Conservation (phyloP, 2,797 vertebrate species). For the Anguilla obscura region DNA sequence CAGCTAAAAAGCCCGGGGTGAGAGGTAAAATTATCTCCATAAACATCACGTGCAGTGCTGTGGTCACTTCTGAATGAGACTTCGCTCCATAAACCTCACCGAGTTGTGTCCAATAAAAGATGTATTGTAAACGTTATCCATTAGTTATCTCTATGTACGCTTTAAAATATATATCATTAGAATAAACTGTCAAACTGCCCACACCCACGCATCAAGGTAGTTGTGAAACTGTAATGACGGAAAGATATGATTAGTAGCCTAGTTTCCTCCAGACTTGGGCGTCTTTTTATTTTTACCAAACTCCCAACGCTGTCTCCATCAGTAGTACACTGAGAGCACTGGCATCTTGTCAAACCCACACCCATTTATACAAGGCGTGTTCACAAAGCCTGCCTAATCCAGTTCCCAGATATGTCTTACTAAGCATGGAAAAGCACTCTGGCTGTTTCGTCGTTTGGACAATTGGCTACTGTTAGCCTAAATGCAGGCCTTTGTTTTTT, state of each 20-base stretch:
- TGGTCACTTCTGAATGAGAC: background rate
- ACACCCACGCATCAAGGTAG: slow-evolving; percentile 11
- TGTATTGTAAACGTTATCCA: slow-evolving; percentile 3
- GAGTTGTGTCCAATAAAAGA: background rate
- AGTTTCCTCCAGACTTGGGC: slow-evolving; percentile 27
- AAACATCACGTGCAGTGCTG: slow-evolving; percentile 1
- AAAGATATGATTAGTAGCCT: background rate
- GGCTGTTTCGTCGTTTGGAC: background rate
- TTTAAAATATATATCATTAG: background rate
- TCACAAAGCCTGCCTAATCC: slow-evolving; percentile 10
- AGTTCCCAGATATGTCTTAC: slow-evolving; percentile 27
- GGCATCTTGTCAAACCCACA: slow-evolving; percentile 16
- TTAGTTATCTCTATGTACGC: background rate
- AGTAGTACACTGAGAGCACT: background rate
- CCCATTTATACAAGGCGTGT: slow-evolving; percentile 20
- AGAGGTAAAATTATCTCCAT: slow-evolving; percentile 4
- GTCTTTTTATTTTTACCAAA: slow-evolving; percentile 2
- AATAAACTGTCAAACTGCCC: background rate
- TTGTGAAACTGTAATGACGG: slow-evolving; percentile 4
- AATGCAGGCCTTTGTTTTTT: slow-evolving; percentile 11
- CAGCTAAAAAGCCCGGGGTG: background rate
- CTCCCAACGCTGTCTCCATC: slow-evolving; percentile 1
- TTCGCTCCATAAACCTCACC: background rate
- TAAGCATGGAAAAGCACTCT: slow-evolving; percentile 8
- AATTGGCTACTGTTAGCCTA: slow-evolving; percentile 16